Base-by-base conservation (phyloP, 1,140 invertebrate species). In the Pseudomyrmex pallidus region DNA sequence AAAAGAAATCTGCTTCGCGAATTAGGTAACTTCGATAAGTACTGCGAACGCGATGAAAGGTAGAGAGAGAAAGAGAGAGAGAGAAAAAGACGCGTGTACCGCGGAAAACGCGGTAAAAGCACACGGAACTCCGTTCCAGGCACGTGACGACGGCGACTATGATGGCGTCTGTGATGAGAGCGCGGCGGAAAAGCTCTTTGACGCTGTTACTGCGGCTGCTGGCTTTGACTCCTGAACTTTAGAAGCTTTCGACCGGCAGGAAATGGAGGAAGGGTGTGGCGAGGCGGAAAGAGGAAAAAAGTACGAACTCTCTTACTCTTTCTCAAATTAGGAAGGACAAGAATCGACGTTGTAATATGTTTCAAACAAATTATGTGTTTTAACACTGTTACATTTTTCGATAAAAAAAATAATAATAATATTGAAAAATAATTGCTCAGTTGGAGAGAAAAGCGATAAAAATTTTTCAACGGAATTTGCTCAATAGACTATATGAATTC, bases 181-280 rank as follows among this genome's bases (percentile, higher is more conserved):
- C 12, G 54, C 22, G 66, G 56, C 54, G 64, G 66, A 72, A 72
- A 72, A 80, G 66, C 76, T 78, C 63, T 78, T 78, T 80, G 76
- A 80, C 52, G 76, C 76, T 64, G 76, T 68, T 78, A 68, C 64
- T 35, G 35, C 35, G 35, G 52, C 17, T 46, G 66, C 54, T 61
- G 76, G 76, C 76, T 78, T 78, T 78, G 76, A 80, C 76, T 80
- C 44, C n/a, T 80, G 76, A 80, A 80, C 76, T 72, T 80, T 80
- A 80, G 76, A 80, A 80, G 76, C 76, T 80, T 72, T 72, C 54
- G 76, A 78, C 50, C 64, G 35, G 76, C 44, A 46, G 48, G 50
- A 77, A 57, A 61, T 46, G 46, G 57, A 46, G 20, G 52, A 66
- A 57, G 72, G 59, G 68, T 22, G 72, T 54, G 61, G 59, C 61